Evolutionary conservation across 1,140 invertebrate genomes (phyloP), one percentile per base, ranked within the genome.

Genomic region (Penaeus vannamei): DNA sequence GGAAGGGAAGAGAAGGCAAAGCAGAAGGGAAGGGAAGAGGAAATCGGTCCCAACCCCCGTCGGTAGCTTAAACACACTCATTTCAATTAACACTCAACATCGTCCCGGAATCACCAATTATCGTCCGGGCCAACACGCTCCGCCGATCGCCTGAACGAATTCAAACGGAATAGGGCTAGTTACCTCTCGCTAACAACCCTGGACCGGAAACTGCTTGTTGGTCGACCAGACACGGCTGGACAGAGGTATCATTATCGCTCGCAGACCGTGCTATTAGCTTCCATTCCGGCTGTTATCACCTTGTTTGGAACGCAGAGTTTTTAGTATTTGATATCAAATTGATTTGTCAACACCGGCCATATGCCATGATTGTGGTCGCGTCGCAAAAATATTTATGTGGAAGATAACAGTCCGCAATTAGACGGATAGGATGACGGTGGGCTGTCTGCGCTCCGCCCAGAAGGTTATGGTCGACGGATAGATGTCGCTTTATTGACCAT

Each of bases 131-230:
- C 53, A 53, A 53, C 69, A 29, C 53, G 59, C 7, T 42, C n/a
- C n/a, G 36, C 53, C 85, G 12, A 59, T 60, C n/a, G 23, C 23
- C 66, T 76, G 64, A 85, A n/a, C 84, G 64, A 85, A 69, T 46
- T 23, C 85, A 32, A 79, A 36, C 62, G 66, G n/a, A 46, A 61
- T 23, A 4, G 42, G 42, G n/a, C 5, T 59, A n/a, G 19, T 59
- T 79, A 46, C 85, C 69, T 79, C 59, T 23, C 53, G 53, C 72
- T 86, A 86, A 86, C 85, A 76, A 86, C 69, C 72, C 42, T 80
- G 36, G 32, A 62, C 69, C 85, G 85, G 85, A 86, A 86, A 79
- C 85, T 77, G 85, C 85, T 86, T 86, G 85, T 86, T 86, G 85
- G 85, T 79, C 72, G 46, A 76, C 46, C 66, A 86, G 85, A 86